Conservation (phyloP, 1,140 invertebrate species). For the Apocrypta bakeri region DNA sequence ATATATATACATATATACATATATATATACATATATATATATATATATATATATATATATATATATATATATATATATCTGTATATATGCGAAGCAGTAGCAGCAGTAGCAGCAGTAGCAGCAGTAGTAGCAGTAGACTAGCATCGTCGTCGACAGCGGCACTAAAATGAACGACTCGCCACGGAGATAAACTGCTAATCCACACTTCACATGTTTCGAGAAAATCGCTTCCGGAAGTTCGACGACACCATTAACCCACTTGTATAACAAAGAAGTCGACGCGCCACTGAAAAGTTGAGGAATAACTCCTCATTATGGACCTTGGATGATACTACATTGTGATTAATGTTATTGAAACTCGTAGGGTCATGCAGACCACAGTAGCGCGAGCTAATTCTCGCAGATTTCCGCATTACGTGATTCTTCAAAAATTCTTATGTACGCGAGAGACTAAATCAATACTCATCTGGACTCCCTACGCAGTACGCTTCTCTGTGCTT, state of each 20-base stretch:
- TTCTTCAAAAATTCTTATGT: background rate
- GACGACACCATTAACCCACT: conserved; percentile 65
- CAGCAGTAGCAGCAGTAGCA: too few species aligned
- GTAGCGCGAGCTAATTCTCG: background rate
- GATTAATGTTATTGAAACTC: conserved; percentile 31
- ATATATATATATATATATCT: too few species aligned
- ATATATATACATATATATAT: too few species aligned
- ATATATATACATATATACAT: too few species aligned
- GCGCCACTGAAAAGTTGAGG: conserved; percentile 30
- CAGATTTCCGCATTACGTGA: background rate
- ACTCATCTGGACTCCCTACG: background rate
- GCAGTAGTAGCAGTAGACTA: too few species aligned
- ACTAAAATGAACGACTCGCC: conserved; percentile 43
- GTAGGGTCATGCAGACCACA: too few species aligned
- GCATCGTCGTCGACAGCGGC: background rate
- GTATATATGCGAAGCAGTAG: too few species aligned
- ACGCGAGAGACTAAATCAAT: background rate
- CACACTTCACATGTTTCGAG: conserved; percentile 61
- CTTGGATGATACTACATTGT: background rate
- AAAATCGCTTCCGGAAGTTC: conserved; percentile 64
- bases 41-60: too few species aligned
- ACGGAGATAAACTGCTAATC: conserved; percentile 56
- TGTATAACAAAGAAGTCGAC: conserved; percentile 45
- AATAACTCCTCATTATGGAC: conserved; percentile 31
- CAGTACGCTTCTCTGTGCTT: too few species aligned